Percentiles rank a stretch among this genome's conserved stretches.
These are phyloP conservation scores for Leptinotarsa defecta DNA, from an alignment of 1,140 invertebrate species.

Conservation along the genomic window DNA sequence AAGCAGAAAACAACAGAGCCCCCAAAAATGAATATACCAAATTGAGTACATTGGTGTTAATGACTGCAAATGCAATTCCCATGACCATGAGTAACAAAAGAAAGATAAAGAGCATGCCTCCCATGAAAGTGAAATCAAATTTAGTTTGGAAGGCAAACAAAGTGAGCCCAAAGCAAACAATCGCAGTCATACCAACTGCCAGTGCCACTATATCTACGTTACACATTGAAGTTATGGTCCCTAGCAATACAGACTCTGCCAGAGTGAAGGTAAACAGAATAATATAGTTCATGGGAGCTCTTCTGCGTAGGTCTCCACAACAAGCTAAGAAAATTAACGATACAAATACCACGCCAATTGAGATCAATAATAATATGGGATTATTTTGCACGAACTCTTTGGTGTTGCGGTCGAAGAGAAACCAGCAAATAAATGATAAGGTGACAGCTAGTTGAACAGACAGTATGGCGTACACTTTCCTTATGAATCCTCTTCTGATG, in stretches of 20 bases:
- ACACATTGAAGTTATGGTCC: slow-evolving; percentile 66
- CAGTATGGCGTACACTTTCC: slow-evolving; percentile 80
- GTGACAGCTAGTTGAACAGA: slow-evolving; percentile 81
- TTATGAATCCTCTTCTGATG: slow-evolving; percentile 77
- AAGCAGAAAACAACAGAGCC: slow-evolving; percentile 80
- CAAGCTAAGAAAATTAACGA: slow-evolving; percentile 84
- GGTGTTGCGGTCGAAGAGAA: slow-evolving; percentile 72
- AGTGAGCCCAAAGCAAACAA: slow-evolving; percentile 81
- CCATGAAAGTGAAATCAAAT: slow-evolving; percentile 86
- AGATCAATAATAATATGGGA: slow-evolving; percentile 63
- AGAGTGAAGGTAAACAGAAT: slow-evolving; percentile 84
- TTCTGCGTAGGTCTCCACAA: slow-evolving; percentile 80
- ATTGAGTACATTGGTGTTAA: slow-evolving; percentile 64
- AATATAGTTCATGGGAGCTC: slow-evolving; percentile 86
- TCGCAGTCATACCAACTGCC: slow-evolving; percentile 80
- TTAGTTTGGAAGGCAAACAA: slow-evolving; percentile 95
- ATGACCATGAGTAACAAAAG: slow-evolving; percentile 81
- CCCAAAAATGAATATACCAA: slow-evolving; percentile 82
- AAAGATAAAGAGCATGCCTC: slow-evolving; percentile 77
- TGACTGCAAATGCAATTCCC: slow-evolving; percentile 77
- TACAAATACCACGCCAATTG: slow-evolving; percentile 73
- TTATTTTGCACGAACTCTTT: slow-evolving; percentile 61
- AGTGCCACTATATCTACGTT: slow-evolving; percentile 69
- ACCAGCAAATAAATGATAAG: slow-evolving; percentile 75
- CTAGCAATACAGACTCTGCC: slow-evolving; percentile 78